Conservation (phyloP, 2,888 invertebrate genomes). For the Horisme vitalbata region DNA sequence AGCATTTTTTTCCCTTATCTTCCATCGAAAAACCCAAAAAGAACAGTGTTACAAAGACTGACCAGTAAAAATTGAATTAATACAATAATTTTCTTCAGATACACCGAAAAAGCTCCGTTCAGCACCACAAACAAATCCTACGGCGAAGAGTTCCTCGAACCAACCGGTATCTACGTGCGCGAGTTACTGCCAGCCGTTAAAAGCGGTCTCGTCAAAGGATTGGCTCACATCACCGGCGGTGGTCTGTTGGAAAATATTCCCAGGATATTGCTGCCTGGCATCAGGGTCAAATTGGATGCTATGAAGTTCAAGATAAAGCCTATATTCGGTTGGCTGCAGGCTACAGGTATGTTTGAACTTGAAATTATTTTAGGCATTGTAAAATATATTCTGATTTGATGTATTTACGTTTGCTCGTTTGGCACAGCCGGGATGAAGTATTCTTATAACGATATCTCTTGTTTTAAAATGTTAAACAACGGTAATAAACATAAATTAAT, state of each 20-base stretch:
- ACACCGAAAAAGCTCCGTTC: conserved; percentile 69
- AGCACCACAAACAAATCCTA: conserved; percentile 58
- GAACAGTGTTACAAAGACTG: too few relatives aligned
- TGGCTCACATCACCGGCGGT: conserved; percentile 97
- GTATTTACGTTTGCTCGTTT: neutral
- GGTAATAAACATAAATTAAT: too few relatives aligned
- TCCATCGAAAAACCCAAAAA: too few relatives aligned
- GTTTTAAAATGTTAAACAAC: too few relatives aligned
- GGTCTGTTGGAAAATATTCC: conserved; percentile 95
- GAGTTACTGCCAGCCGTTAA: conserved; percentile 88
- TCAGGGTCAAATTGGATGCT: conserved; percentile 88
- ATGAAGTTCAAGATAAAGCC: conserved; percentile 87
- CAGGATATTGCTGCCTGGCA: conserved; percentile 87
- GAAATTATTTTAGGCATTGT: neutral
- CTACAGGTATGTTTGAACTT: conserved; percentile 74
- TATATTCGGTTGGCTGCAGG: conserved; percentile 95
- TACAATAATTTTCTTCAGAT: conserved; percentile 43
- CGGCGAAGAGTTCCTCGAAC: conserved; percentile 92
- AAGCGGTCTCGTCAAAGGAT: conserved; percentile 89
- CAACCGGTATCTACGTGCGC: conserved; percentile 94
- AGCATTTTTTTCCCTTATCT: too few relatives aligned
- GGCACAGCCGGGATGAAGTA: too few relatives aligned
- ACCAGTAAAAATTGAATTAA: too few relatives aligned
- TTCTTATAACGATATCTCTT: too few relatives aligned
- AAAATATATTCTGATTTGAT: too few relatives aligned